phyloP scores from a whole-genome alignment of 2,113 vertebrate species.

The Phycodurus eques region DNA sequence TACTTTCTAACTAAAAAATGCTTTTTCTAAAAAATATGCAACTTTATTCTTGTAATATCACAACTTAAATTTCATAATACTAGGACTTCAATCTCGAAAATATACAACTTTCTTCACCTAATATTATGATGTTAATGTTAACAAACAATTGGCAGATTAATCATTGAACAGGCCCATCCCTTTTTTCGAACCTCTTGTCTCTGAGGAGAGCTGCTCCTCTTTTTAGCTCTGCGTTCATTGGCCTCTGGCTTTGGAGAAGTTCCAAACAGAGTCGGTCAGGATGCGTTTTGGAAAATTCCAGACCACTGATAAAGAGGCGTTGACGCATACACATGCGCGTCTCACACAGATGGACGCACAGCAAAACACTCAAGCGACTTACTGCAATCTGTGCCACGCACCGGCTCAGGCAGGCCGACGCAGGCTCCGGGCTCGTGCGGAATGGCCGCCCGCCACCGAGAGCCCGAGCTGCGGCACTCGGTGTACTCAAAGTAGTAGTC shows the following conservation, averaged over 20 bases:
- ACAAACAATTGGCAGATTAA: not conserved
- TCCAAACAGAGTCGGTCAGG: conserved; percentile 22
- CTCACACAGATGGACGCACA: conserved; percentile 17
- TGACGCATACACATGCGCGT: not conserved
- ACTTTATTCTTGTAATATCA: not conserved
- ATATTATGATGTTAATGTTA: not conserved
- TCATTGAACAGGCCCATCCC: not conserved
- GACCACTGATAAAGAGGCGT: conserved; percentile 35
- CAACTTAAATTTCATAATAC: not conserved
- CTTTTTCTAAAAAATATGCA: too few species aligned
- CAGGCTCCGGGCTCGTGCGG: conserved; percentile 81
- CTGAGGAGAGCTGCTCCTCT: not conserved
- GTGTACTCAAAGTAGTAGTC: conserved; percentile 98
- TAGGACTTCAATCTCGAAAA: not conserved
- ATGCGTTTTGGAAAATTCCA: conserved; percentile 34
- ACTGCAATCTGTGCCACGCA: conserved; percentile 95
- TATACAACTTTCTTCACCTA: not conserved
- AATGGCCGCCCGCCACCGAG: conserved; percentile 94
- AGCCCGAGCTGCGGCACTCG: conserved; percentile 92
- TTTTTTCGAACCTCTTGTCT: not conserved
- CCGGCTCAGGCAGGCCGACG: conserved; percentile 87
- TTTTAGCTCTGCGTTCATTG: conserved; percentile 15
- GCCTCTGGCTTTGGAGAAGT: conserved; percentile 9
- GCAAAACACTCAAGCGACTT: conserved; percentile 59
- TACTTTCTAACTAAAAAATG: too few species aligned